These are phyloP conservation scores for Sardina pilchardus DNA, from an alignment of 2,113 vertebrate species.

Conservation along the genomic window DNA sequence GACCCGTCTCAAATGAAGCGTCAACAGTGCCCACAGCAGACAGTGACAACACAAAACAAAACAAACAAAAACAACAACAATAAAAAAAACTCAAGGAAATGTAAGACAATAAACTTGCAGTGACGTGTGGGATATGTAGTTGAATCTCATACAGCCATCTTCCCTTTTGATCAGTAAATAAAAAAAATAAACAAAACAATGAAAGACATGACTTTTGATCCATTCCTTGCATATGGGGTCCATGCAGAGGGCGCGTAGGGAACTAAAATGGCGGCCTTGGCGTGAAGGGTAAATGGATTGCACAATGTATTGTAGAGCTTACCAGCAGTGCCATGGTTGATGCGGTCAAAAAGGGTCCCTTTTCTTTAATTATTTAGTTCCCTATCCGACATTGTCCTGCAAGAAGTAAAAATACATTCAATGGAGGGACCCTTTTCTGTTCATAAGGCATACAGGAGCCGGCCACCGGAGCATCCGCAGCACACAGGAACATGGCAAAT, in stretches of 20 bases:
- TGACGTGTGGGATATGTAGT: neutral
- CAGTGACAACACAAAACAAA: slow-evolving; percentile 2
- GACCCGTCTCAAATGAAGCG: neutral
- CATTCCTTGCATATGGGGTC: slow-evolving; percentile 27
- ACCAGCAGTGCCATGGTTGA: slow-evolving; percentile 83
- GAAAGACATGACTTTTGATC: slow-evolving; percentile 34
- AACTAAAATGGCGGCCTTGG: slow-evolving; percentile 52
- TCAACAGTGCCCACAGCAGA: slow-evolving; percentile 13
- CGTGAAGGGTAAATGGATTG: slow-evolving; percentile 67
- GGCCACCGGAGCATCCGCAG: slow-evolving; percentile 75
- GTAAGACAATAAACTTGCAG: neutral
- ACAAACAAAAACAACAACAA: neutral
- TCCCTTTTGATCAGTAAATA: neutral
- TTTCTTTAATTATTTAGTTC: slow-evolving; percentile 85
- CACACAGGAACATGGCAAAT: slow-evolving; percentile 62
- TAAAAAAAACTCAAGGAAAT: neutral
- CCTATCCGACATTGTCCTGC: slow-evolving; percentile 84
- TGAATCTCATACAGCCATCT: slow-evolving; percentile 9
- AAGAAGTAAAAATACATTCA: slow-evolving; percentile 83
- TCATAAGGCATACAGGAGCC: slow-evolving; percentile 67
- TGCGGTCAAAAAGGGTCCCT: slow-evolving; percentile 83
- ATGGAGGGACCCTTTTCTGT: slow-evolving; percentile 80
- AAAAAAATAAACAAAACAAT: slow-evolving; percentile 44
- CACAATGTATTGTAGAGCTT: slow-evolving; percentile 81
- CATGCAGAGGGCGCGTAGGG: slow-evolving; percentile 47